Evolutionary conservation across 2,797 vertebrate genomes (phyloP), one percentile per base, ranked within the genome.

Genomic region (Paguma larvata): DNA sequence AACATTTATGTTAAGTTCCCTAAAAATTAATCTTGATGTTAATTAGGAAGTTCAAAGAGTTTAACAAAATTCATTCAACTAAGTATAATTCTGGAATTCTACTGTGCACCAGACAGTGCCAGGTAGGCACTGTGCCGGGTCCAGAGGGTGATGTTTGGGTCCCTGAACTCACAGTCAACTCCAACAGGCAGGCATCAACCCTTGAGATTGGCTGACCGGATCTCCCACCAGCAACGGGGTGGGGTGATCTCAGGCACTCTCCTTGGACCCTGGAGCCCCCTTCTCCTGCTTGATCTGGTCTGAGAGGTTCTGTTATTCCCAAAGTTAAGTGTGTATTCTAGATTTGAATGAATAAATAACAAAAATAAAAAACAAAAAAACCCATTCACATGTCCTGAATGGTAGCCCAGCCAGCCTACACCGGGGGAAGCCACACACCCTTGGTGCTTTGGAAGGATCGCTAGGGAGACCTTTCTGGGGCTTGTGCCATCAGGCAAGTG

Each of bases 361-460:
- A 38, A 63, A 85, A 6, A 48, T 3, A 2, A 9, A 73, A 44
- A 14, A 3, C n/a, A 62, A 65, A 32, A 25, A 6, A 7, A 38
- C 38, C n/a, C 3, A 8, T 38, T 32, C 65, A 23, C 0, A 0
- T 27, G 32, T n/a, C 23, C 38, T 23, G 1, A 11, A 2, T 10
- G 2, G 25, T 67, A 72, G 16, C 34, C 16, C 3, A 2, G 19
- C 30, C 53, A 62, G 65, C 23, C 46, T 48, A 6, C 5, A 0
- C 1, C 0, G 11, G 15, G 86, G 34, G 34, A 32, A 27, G 32
- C 41, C 13, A 16, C 2, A 56, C 46, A 67, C 27, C 16, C 13
- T 34, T 3, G 6, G 44, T 0, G 0, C 23, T 41, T 23, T 32
- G 8, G 21, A 34, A 62, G 18, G 34, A 67, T 30, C 34, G 46